These are phyloP conservation scores for Apodemia mormo DNA, from an alignment of 2,888 invertebrate species.

Conservation along the genomic window DNA sequence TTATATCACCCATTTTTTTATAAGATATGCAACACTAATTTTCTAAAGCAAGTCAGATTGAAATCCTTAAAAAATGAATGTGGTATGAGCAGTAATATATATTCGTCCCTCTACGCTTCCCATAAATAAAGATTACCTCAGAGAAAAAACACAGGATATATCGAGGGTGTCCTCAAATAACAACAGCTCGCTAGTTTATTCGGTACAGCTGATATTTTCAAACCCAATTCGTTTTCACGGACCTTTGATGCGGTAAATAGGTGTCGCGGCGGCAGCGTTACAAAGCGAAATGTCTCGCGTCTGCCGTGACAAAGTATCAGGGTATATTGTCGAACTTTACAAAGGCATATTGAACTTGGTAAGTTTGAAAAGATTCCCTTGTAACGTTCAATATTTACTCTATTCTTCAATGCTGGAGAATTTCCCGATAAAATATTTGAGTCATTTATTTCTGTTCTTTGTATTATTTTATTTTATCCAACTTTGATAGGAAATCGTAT, in stretches of 20 bases:
- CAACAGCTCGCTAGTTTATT: background rate
- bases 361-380: background rate
- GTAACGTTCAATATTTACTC: conserved; percentile 2
- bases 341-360: background rate
- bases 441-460: background rate
- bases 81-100: too few relatives aligned
- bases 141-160: too few relatives aligned
- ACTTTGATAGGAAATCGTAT: too few relatives aligned
- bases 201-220: background rate
- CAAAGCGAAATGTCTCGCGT: conserved; percentile 7
- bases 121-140: too few relatives aligned
- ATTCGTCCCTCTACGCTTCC: too few relatives aligned
- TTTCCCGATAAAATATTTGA: background rate
- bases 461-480: background rate
- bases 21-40: too few relatives aligned
- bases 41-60: too few relatives aligned
- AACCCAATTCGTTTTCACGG: conserved; percentile 10
- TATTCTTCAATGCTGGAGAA: background rate
- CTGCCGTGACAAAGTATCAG: background rate
- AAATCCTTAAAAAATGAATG: too few relatives aligned
- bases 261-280: background rate
- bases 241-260: conserved; percentile 9
- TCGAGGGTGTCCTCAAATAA: too few relatives aligned
- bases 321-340: conserved; percentile 7
- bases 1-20: too few relatives aligned